These are phyloP conservation scores for Ryuthela nishihirai DNA, from an alignment of 2,888 invertebrate genomes.

Conservation along the genomic window DNA sequence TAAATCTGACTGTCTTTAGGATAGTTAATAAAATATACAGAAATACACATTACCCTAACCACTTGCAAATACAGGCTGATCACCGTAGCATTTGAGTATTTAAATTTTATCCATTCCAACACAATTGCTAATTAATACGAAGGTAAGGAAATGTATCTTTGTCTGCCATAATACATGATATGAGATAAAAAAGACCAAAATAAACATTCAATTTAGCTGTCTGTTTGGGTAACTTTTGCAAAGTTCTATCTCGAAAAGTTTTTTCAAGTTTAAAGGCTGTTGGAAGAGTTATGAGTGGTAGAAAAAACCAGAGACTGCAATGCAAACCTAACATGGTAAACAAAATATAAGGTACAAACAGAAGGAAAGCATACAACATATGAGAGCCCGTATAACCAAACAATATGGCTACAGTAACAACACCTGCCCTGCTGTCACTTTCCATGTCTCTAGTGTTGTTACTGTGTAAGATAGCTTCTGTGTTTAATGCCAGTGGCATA, in stretches of 20 bases:
- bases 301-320: constrained; percentile 79
- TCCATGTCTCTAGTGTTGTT: constrained; percentile 92
- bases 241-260: constrained; percentile 73
- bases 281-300: constrained; percentile 82
- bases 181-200: constrained; percentile 83
- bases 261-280: constrained; percentile 87
- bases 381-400: constrained; percentile 88
- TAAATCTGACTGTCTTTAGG: too few species aligned
- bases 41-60: too few species aligned
- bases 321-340: constrained; percentile 80
- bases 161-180: constrained; percentile 55
- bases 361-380: constrained; percentile 78
- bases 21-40: too few species aligned
- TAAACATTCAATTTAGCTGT: constrained; percentile 87
- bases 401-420: constrained; percentile 90
- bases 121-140: constrained; percentile 16
- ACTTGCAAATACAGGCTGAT: too few species aligned
- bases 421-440: constrained; percentile 80
- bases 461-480: constrained; percentile 91
- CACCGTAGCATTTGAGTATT: too few species aligned
- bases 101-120: too few species aligned
- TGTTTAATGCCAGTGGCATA: constrained; percentile 86
- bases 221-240: constrained; percentile 77
- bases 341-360: constrained; percentile 86
- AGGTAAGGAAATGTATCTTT: constrained; percentile 36